Base-by-base conservation (phyloP, 2,888 invertebrate genomes). In the Aquatica leii region DNA sequence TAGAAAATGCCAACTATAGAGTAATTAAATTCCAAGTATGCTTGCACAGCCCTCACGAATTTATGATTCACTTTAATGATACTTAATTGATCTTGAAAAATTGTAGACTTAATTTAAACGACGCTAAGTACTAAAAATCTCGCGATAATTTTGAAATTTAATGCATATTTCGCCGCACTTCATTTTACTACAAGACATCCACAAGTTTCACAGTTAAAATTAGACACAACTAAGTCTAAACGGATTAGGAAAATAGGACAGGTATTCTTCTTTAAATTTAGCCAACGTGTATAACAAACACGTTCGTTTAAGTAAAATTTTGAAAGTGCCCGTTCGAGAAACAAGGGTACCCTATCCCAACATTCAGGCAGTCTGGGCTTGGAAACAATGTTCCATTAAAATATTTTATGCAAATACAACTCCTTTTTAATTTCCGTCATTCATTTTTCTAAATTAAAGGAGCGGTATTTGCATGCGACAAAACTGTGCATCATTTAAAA, bases 311-410 rank as follows among this genome's bases (percentile, higher is more conserved):
- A 48, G 50, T 58, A 9, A 43, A 50, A 50, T 78, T 79, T 79
- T 78, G 77, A 75, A 77, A 78, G 79, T 80, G 80, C 81, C 80
- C 80, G 79, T 79, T 77, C 76, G 76, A 80, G 80, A 81, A 81
- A 81, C 81, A 92, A 92, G 93, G 93, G 93, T 93, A 94, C 94
- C 94, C 94, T 94, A 94, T 94, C 94, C 94, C 94, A 94, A 94
- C 94, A 94, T 94, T 94, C 94, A 95, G 94, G 94, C 93, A 91
- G 89, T 76, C 72, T 75, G 69, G 71, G 68, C 65, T 71, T 71
- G 66, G 66, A 68, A 64, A 65, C 66, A 62, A 46, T 6, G 46
- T 46, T 46, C 46, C 46, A 46, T 18, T 24, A 46, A 6, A 46
- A n/a, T 37, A 37, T 20, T 18, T 18, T 18, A 20, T 11, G 46